A percentile compares a stretch with the other conserved stretches of the same genome.
Conservation (phyloP, 2,113 vertebrate species). For the Hydropotes inermis region DNA sequence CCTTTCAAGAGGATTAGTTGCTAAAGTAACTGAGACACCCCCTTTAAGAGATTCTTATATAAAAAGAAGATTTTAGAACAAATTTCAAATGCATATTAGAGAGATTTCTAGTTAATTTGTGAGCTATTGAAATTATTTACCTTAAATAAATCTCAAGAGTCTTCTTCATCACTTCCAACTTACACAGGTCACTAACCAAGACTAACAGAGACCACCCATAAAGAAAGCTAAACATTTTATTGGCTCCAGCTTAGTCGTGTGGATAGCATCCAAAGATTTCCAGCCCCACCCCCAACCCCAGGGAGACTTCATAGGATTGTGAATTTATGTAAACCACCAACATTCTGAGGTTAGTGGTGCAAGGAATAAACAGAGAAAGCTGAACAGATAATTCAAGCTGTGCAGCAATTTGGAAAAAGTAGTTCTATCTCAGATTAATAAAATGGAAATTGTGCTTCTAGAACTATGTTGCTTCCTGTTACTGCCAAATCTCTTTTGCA, state of each 20-base stretch:
- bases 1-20: background rate
- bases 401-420: conserved; percentile 73
- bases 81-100: background rate
- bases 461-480: conserved; percentile 67
- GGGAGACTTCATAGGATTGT: conserved; percentile 36
- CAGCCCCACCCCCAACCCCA: background rate
- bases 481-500: conserved; percentile 75
- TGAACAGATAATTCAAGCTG: conserved; percentile 71
- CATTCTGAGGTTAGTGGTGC: conserved; percentile 71
- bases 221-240: conserved; percentile 47
- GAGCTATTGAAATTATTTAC: conserved; percentile 34
- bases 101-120: background rate
- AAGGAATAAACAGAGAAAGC: conserved; percentile 66
- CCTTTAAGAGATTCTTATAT: background rate
- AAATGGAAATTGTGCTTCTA: conserved; percentile 72
- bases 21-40: background rate
- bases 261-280: conserved; percentile 58
- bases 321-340: conserved; percentile 67
- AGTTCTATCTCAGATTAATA: conserved; percentile 75
- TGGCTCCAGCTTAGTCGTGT: background rate
- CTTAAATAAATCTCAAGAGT: conserved; percentile 8
- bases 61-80: conserved; percentile 6
- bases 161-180: background rate
- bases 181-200: conserved; percentile 43
- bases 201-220: conserved; percentile 49